phyloP scores from a whole-genome alignment of 2,888 invertebrate species.

The Rapana venosa region DNA sequence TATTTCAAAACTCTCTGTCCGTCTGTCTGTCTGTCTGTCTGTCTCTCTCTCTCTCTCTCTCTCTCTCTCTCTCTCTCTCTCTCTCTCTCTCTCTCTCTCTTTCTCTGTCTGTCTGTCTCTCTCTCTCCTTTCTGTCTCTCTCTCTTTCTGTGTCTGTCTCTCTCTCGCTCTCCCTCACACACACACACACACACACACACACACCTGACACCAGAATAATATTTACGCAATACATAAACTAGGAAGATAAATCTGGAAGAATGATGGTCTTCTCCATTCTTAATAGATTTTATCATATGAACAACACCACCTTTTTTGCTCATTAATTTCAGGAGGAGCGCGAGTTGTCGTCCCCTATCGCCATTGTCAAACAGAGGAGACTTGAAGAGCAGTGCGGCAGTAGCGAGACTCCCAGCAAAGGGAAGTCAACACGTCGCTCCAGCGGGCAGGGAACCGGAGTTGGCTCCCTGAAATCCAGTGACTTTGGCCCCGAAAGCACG shows the following conservation, averaged over 20 bases:
- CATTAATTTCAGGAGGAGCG: conserved; percentile 53
- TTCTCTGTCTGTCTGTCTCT: neutral
- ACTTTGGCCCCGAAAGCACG: conserved; percentile 25
- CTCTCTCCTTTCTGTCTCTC: neutral
- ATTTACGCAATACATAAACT: no score
- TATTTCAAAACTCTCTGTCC: neutral
- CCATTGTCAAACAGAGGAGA: conserved; percentile 55
- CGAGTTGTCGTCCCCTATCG: conserved; percentile 61
- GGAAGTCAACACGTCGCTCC: conserved; percentile 43
- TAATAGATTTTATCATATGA: no score
- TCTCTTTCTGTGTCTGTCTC: neutral
- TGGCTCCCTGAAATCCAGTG: conserved; percentile 46
- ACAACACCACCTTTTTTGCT: neutral
- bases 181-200: neutral
- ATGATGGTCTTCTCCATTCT: no score
- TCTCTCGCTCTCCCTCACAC: neutral
- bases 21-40: neutral
- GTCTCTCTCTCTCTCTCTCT: neutral
- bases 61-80: neutral
- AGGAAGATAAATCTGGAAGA: no score
- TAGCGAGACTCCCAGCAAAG: conserved; percentile 45
- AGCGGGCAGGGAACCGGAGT: conserved; percentile 44
- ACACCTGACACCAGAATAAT: no score
- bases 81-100: neutral
- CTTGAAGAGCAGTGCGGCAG: conserved; percentile 62